These are phyloP conservation scores for Theocolax elegans DNA, from an alignment of 1,140 invertebrate genomes.

Conservation along the genomic window DNA sequence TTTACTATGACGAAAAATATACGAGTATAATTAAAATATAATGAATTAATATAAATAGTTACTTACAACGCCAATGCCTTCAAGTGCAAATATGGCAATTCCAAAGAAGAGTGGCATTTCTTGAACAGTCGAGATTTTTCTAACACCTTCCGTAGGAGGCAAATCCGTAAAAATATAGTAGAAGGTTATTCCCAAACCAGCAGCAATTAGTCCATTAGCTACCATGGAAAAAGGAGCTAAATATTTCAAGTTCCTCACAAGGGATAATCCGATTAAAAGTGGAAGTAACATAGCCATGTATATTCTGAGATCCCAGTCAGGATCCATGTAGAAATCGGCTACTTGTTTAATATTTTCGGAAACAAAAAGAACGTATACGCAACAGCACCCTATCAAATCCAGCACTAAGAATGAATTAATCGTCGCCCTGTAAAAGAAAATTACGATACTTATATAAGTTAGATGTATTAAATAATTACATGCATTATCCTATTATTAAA, in stretches of 20 bases:
- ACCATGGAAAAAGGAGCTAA: conserved; percentile 89
- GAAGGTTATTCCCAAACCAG: conserved; percentile 84
- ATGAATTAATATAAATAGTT: conserved; percentile 34
- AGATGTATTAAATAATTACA: too few relatives aligned
- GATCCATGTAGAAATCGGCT: conserved; percentile 71
- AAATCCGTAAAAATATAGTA: conserved; percentile 85
- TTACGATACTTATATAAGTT: too few relatives aligned
- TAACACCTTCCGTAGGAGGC: conserved; percentile 70
- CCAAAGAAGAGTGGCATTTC: conserved; percentile 87
- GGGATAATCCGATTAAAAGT: conserved; percentile 77
- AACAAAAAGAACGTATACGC: conserved; percentile 97
- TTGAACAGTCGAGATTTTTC: conserved; percentile 69
- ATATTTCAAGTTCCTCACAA: conserved; percentile 87
- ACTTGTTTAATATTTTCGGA: conserved; percentile 87
- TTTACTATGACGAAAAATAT: too few relatives aligned
- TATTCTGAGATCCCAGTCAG: conserved; percentile 69
- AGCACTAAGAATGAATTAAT: conserved; percentile 91
- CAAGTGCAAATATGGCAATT: conserved; percentile 90
- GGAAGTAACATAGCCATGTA: conserved; percentile 83
- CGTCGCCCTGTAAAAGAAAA: conserved; percentile 78
- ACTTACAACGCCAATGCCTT: conserved; percentile 88
- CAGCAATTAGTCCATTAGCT: conserved; percentile 82
- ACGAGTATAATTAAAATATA: too few relatives aligned
- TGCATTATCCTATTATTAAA: too few relatives aligned
- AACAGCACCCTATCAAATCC: conserved; percentile 97